Evolutionary conservation across 2,113 vertebrate genomes (phyloP).

Genomic region (Eulemur rufifrons): DNA sequence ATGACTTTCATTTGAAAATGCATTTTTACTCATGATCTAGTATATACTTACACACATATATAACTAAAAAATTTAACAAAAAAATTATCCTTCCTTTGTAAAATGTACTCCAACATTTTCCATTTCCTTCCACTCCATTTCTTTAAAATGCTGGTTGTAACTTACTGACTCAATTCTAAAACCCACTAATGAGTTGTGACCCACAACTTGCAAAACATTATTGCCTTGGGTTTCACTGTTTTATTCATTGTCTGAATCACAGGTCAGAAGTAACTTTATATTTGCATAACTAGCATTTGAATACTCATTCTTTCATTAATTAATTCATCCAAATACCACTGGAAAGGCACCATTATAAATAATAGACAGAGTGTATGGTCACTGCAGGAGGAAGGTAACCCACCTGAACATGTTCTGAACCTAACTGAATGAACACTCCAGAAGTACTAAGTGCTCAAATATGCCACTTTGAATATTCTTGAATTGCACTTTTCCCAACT

Average conservation of each 20-base stretch:
- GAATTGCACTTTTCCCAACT: constrained; percentile 19
- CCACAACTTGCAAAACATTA: not conserved
- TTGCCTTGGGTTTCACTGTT: not conserved
- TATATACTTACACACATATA: not conserved
- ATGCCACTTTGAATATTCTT: not conserved
- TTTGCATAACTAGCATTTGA: constrained; percentile 9
- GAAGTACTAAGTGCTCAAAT: constrained; percentile 5
- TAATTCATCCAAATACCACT: not conserved
- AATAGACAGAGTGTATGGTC: not conserved
- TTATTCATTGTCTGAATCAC: not conserved
- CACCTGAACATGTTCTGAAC: constrained; percentile 4
- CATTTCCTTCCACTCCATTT: not conserved
- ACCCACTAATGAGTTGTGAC: not conserved
- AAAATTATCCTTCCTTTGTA: not conserved
- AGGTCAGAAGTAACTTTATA: not conserved
- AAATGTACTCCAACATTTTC: not conserved
- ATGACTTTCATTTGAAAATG: not conserved
- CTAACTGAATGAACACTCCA: not conserved
- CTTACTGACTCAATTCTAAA: not conserved
- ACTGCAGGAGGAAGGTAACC: not conserved
- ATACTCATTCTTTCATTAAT: not conserved
- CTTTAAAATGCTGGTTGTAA: not conserved
- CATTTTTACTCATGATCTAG: not conserved
- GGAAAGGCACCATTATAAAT: not conserved
- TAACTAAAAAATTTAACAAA: not conserved